Percentiles rank a stretch among this genome's conserved stretches.
These are phyloP conservation scores for Typhlichthys subterraneus DNA, from an alignment of 2,797 vertebrate genomes.

Conservation along the genomic window DNA sequence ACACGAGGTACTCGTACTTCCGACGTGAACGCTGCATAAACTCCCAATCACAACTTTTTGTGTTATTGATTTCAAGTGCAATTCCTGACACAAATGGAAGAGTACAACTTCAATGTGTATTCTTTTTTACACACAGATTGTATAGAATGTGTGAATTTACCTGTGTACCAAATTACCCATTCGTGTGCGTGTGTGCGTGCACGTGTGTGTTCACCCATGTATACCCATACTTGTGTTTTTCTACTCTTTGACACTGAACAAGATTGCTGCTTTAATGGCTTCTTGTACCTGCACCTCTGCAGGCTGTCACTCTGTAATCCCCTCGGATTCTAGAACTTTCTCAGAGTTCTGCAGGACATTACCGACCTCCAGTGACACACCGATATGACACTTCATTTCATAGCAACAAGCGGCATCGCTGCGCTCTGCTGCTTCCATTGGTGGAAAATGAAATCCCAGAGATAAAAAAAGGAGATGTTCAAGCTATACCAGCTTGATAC, in stretches of 20 bases:
- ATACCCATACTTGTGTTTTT: neutral
- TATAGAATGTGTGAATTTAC: too few relatives aligned
- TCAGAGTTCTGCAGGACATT: conserved; percentile 20
- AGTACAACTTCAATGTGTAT: too few relatives aligned
- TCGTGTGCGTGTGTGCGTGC: neutral
- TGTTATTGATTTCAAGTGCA: too few relatives aligned
- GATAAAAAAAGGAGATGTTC: conserved; percentile 31
- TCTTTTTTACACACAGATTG: too few relatives aligned
- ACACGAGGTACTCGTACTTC: too few relatives aligned
- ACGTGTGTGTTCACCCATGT: neutral
- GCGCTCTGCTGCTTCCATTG: conserved; percentile 32
- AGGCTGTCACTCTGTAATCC: conserved; percentile 37
- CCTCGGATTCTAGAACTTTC: conserved; percentile 28
- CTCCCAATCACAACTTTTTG: too few relatives aligned
- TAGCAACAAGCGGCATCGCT: conserved; percentile 44
- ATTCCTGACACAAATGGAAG: too few relatives aligned
- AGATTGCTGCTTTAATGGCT: conserved; percentile 62
- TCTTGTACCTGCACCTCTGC: conserved; percentile 46
- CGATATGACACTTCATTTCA: conserved; percentile 65
- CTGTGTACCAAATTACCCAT: too few relatives aligned
- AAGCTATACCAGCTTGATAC: conserved; percentile 16
- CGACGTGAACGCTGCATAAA: too few relatives aligned
- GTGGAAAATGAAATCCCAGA: conserved; percentile 39
- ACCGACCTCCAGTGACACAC: conserved; percentile 30
- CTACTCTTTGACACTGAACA: conserved; percentile 28